These are phyloP conservation scores for Pao palembangensis DNA, from an alignment of 2,113 vertebrate genomes.

Conservation along the genomic window DNA sequence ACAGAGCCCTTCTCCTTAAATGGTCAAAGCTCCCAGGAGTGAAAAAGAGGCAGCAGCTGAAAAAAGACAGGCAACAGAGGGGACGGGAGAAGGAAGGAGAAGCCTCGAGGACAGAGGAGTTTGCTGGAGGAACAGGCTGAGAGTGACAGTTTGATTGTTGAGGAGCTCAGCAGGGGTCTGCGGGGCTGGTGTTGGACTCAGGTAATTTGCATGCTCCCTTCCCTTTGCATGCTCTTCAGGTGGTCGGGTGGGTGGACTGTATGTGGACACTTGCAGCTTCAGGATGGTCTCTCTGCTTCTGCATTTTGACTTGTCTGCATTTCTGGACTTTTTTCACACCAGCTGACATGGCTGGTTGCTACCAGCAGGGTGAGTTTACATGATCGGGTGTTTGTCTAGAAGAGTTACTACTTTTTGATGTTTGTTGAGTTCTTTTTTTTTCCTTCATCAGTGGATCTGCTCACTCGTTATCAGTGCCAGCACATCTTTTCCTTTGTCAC, in stretches of 20 bases:
- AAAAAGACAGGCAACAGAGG: conserved; percentile 76
- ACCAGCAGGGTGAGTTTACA: conserved; percentile 15
- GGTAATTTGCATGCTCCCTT: conserved; percentile 66
- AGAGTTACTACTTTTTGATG: neutral
- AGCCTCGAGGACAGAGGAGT: conserved; percentile 74
- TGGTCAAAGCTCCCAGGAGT: conserved; percentile 99
- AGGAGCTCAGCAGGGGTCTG: conserved; percentile 17
- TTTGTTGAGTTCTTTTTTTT: neutral
- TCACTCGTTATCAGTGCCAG: conserved; percentile 11
- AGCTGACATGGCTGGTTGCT: conserved; percentile 9
- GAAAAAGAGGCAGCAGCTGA: conserved; percentile 88
- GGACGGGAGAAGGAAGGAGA: conserved; percentile 70
- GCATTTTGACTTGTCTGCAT: conserved; percentile 6
- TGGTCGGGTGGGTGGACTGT: conserved; percentile 11
- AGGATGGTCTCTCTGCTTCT: conserved; percentile 1
- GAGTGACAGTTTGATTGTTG: conserved; percentile 65
- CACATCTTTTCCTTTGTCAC: conserved; percentile 32
- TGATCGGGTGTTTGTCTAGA: conserved; percentile 3
- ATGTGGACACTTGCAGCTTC: conserved; percentile 6
- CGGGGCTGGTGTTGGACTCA: conserved; percentile 60
- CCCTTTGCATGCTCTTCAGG: conserved; percentile 19
- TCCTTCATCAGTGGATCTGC: neutral
- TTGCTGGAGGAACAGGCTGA: conserved; percentile 81
- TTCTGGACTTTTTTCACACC: conserved; percentile 8
- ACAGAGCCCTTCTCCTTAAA: conserved; percentile 99